These are phyloP conservation scores for Oryzias celebensis DNA, from an alignment of 2,113 vertebrate genomes.

Conservation along the genomic window DNA sequence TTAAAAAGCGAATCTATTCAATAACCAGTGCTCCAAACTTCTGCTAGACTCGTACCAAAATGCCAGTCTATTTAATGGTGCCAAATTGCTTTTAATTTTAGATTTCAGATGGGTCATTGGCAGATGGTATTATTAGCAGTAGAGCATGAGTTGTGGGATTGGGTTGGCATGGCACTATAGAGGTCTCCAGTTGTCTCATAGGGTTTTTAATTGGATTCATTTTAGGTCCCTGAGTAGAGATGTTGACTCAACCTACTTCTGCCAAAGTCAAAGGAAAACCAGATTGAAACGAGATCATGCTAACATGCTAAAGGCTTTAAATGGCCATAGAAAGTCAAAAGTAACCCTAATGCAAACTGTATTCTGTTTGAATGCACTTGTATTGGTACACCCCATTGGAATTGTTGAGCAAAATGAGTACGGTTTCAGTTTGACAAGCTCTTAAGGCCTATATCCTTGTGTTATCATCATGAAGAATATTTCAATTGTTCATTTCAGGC, in stretches of 20 bases:
- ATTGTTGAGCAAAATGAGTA: conserved; percentile 77
- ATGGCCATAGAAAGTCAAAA: too few relatives aligned
- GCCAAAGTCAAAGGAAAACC: conserved; percentile 66
- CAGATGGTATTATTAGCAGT: conserved; percentile 75
- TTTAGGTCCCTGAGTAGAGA: conserved; percentile 80
- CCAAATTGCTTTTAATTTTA: conserved; percentile 51
- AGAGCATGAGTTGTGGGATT: conserved; percentile 59
- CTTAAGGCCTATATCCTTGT: conserved; percentile 98
- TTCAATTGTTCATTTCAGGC: conserved; percentile 79
- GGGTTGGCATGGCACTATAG: conserved; percentile 58
- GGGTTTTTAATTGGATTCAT: conserved; percentile 77
- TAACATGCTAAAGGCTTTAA: too few relatives aligned
- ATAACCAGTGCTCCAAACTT: not conserved
- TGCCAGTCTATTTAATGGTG: conserved; percentile 37
- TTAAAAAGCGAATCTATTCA: not conserved
- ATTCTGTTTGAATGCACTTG: conserved; percentile 74
- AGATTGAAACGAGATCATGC: conserved; percentile 74
- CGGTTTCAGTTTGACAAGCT: conserved; percentile 55
- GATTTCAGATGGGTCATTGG: conserved; percentile 62
- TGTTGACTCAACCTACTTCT: conserved; percentile 77
- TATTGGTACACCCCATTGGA: conserved; percentile 76
- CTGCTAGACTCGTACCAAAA: not conserved
- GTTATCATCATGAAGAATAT: conserved; percentile 73
- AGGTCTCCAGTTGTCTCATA: conserved; percentile 65
- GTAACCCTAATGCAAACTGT: conserved; percentile 41